These are phyloP conservation scores for Atopsyche davidsoni DNA, from an alignment of 1,140 invertebrate genomes.

Conservation along the genomic window DNA sequence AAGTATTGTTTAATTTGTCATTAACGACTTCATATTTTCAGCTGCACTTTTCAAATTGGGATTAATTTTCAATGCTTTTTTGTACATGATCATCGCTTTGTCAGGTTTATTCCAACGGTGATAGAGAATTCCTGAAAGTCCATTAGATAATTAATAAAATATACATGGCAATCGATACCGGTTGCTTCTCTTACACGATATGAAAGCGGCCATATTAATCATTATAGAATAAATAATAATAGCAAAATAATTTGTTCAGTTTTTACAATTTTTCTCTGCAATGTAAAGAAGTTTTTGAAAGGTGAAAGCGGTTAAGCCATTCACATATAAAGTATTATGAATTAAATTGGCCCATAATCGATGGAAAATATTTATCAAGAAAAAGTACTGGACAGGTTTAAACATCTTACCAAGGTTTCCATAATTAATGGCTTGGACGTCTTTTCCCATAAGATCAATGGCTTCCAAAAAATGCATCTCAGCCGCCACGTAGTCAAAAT, in stretches of 20 bases:
- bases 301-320: background rate
- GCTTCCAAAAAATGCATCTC: slow-evolving; percentile 75
- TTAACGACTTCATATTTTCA: slow-evolving; percentile 63
- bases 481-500: slow-evolving; percentile 66
- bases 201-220: slow-evolving; percentile 12
- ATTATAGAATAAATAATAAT: slow-evolving; percentile 10
- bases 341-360: no score
- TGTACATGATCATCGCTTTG: slow-evolving; percentile 69
- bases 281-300: background rate
- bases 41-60: slow-evolving; percentile 58
- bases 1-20: no score
- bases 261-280: slow-evolving; percentile 10
- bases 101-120: slow-evolving; percentile 83
- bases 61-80: slow-evolving; percentile 66
- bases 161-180: slow-evolving; percentile 5
- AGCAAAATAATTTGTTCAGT: slow-evolving; percentile 4
- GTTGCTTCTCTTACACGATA: background rate
- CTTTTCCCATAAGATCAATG: slow-evolving; percentile 60
- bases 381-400: no score
- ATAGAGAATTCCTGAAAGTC: slow-evolving; percentile 77
- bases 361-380: no score
- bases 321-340: slow-evolving; percentile 11
- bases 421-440: slow-evolving; percentile 62
- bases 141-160: slow-evolving; percentile 25
- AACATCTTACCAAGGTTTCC: slow-evolving; percentile 72